phyloP scores from a whole-genome alignment of 2,797 vertebrate genomes.

The Rhadinocentrus ornatus region DNA sequence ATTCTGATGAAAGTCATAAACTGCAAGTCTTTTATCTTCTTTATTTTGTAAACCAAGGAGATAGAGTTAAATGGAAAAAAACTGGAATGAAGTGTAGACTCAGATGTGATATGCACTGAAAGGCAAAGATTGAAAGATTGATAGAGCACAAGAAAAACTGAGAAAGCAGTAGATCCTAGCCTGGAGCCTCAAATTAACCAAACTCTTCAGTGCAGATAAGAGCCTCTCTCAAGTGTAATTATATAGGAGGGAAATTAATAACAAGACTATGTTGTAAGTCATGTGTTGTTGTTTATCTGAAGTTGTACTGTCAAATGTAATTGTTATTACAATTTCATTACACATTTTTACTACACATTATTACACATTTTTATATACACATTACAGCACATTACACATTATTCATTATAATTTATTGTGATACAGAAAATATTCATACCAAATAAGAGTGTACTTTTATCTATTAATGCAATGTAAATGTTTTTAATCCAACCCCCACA shows the following conservation, averaged over 20 bases:
- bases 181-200: conserved; percentile 56
- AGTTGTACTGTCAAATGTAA: neutral
- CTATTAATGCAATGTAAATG: neutral
- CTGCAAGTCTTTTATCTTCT: conserved; percentile 61
- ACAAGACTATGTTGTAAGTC: neutral
- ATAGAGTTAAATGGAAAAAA: conserved; percentile 33
- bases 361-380: no score
- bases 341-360: no score
- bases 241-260: conserved; percentile 17
- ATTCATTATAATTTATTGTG: neutral
- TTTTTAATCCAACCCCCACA: neutral
- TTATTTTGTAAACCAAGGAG: conserved; percentile 44
- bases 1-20: conserved; percentile 58
- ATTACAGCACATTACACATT: no score
- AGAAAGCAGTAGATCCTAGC: conserved; percentile 56
- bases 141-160: conserved; percentile 51
- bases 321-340: no score
- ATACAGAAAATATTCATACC: neutral
- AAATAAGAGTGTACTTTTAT: neutral
- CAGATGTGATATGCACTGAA: conserved; percentile 25
- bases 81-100: conserved; percentile 8
- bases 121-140: conserved; percentile 54
- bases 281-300: neutral
- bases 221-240: conserved; percentile 60
- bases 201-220: conserved; percentile 34